Conservation (phyloP, 2,113 vertebrate species). For the Leptobrachium leishanense region DNA sequence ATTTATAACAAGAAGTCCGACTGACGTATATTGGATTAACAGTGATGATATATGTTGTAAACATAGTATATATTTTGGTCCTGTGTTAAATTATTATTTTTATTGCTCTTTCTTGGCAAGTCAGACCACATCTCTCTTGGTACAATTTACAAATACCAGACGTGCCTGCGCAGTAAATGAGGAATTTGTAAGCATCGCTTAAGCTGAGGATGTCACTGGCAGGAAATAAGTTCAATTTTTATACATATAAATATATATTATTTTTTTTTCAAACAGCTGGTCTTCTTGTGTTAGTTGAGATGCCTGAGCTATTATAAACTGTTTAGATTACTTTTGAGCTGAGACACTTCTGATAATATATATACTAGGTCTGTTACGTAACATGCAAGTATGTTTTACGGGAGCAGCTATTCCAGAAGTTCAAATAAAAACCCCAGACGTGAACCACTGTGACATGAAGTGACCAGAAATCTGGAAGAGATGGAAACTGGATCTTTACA, state of each 20-base stretch:
- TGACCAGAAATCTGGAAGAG: too few relatives aligned
- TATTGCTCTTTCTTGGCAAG: background rate
- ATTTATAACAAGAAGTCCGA: too few relatives aligned
- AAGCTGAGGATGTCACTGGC: slow-evolving; percentile 42
- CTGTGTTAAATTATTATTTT: background rate
- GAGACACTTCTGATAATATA: slow-evolving; percentile 50
- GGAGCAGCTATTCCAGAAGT: slow-evolving; percentile 34
- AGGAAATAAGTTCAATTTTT: background rate
- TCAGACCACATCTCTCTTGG: background rate
- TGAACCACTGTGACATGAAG: too few relatives aligned
- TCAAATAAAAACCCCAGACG: slow-evolving; percentile 52
- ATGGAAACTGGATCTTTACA: too few relatives aligned
- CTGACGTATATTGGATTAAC: too few relatives aligned
- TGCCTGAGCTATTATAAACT: slow-evolving; percentile 57
- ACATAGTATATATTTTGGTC: background rate
- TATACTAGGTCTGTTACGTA: slow-evolving; percentile 58
- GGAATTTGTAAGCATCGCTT: slow-evolving; percentile 9
- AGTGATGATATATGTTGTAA: too few relatives aligned
- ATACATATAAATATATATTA: slow-evolving; percentile 47
- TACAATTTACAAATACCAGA: background rate
- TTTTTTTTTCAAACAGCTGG: slow-evolving; percentile 62
- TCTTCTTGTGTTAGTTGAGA: slow-evolving; percentile 21
- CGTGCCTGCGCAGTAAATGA: background rate
- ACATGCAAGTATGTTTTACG: background rate
- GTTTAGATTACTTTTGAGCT: slow-evolving; percentile 47